Evolutionary conservation across 2,113 vertebrate genomes (phyloP).

Genomic region (Myrmophylax atrothorax): DNA sequence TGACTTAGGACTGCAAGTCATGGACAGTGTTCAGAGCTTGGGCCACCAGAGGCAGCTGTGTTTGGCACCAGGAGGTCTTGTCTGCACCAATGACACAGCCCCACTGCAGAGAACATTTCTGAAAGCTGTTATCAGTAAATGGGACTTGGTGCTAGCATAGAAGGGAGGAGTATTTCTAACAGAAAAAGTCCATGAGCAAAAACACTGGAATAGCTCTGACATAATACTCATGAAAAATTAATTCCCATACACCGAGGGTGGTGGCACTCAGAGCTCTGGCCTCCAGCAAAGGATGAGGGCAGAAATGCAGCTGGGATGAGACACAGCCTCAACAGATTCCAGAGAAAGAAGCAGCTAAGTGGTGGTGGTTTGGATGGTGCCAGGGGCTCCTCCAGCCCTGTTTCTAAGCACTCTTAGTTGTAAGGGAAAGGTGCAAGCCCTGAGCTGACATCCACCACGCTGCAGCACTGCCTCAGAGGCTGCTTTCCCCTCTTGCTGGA

Average conservation of each 20-base stretch:
- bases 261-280: background rate
- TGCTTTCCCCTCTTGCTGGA: background rate
- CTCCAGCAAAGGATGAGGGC: background rate
- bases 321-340: background rate
- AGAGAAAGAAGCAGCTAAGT: background rate
- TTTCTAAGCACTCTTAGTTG: background rate
- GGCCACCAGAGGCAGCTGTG: background rate
- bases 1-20: background rate
- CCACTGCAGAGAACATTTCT: background rate
- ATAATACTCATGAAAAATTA: background rate
- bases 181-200: background rate
- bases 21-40: background rate
- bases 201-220: background rate
- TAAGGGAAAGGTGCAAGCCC: background rate
- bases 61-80: background rate
- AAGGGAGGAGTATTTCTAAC: background rate
- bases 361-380: background rate
- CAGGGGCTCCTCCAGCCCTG: background rate
- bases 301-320: background rate
- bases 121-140: background rate
- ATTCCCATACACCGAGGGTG: rapidly evolving
- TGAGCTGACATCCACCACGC: background rate
- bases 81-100: background rate
- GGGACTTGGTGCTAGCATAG: background rate
- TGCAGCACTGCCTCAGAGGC: background rate